Evolutionary conservation across 2,113 vertebrate genomes (phyloP).

Genomic region (Argyrosomus japonicus): DNA sequence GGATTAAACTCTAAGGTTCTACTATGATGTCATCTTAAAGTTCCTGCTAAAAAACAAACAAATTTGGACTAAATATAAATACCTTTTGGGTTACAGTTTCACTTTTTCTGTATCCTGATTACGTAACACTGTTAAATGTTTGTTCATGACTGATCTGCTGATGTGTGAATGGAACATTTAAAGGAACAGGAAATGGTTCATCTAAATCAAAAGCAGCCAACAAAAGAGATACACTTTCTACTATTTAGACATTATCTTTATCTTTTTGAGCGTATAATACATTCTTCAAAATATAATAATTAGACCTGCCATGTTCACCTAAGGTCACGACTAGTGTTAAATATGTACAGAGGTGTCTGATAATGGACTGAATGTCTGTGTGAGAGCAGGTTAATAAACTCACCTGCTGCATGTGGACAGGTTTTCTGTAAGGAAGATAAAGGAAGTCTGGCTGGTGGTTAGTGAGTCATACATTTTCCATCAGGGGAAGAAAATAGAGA

Average conservation of each 20-base stretch:
- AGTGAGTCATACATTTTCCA: not conserved
- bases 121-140: too few relatives aligned
- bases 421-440: not conserved
- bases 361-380: not conserved
- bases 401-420: not conserved
- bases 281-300: not conserved
- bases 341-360: not conserved
- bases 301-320: not conserved
- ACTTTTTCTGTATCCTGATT: too few relatives aligned
- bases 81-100: too few relatives aligned
- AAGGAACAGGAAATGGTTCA: too few relatives aligned
- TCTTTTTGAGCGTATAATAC: not conserved
- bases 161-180: too few relatives aligned
- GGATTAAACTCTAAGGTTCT: too few relatives aligned
- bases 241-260: not conserved
- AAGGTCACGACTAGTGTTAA: not conserved
- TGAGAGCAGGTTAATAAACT: not conserved
- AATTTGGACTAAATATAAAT: too few relatives aligned
- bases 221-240: not conserved
- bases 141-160: too few relatives aligned
- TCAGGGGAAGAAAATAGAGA: not conserved
- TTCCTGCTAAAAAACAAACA: too few relatives aligned
- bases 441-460: not conserved
- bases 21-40: too few relatives aligned
- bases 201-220: not conserved